Percentiles rank a stretch among this genome's conserved stretches.
Conservation (phyloP, 2,113 vertebrate species). For the Regulus satrapa region DNA sequence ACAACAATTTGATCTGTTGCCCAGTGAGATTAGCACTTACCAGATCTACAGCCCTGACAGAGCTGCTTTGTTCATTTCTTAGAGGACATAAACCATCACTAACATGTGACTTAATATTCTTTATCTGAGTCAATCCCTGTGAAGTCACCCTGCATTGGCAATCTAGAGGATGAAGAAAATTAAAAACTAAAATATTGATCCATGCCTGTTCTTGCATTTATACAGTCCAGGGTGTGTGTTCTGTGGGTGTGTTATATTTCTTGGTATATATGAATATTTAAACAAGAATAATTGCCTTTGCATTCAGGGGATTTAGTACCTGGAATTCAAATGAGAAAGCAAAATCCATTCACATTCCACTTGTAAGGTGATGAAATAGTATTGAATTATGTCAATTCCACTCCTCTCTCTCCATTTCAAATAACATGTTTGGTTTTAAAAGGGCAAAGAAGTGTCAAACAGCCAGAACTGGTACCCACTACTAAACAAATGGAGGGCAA, state of each 20-base stretch:
- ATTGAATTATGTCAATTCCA: not conserved
- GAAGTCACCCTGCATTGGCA: not conserved
- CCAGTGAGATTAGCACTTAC: not conserved
- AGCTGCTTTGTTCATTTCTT: slow-evolving; percentile 20
- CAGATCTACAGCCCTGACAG: slow-evolving; percentile 10
- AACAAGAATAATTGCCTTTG: not conserved
- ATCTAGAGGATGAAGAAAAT: not conserved
- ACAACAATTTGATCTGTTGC: not conserved
- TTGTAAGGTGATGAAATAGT: not conserved
- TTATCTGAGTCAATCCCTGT: not conserved
- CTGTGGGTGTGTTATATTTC: not conserved
- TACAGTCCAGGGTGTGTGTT: not conserved
- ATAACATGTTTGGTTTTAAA: not conserved
- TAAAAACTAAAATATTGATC: not conserved
- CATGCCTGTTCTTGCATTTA: not conserved
- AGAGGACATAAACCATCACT: slow-evolving; percentile 6
- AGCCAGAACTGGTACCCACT: not conserved
- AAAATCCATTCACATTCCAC: not conserved
- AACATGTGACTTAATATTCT: not conserved
- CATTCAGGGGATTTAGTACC: not conserved
- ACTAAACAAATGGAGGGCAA: not conserved
- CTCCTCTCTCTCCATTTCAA: not conserved
- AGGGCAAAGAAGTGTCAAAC: not conserved
- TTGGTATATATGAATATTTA: not conserved
- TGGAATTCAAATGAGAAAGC: not conserved